Conservation (phyloP, 2,888 invertebrate species). For the Plebejus anna region DNA sequence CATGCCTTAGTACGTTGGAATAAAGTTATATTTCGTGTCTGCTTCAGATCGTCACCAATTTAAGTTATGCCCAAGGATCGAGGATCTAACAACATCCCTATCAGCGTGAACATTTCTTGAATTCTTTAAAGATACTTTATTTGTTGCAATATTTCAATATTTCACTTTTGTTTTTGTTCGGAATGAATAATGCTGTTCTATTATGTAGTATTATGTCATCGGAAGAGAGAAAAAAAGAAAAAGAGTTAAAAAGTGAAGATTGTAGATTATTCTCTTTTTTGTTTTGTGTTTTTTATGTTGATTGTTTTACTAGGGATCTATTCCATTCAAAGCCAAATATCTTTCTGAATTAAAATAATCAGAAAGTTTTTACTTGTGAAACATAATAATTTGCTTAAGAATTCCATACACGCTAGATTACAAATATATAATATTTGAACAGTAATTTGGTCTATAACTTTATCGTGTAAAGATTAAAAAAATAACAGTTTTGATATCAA, state of each 20-base stretch:
- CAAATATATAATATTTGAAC: too few species aligned
- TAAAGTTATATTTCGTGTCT: background rate
- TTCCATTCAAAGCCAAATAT: too few species aligned
- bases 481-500: background rate
- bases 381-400: too few species aligned
- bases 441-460: background rate
- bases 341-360: too few species aligned
- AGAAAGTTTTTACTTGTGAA: too few species aligned
- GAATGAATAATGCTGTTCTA: constrained; percentile 5
- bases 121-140: constrained; percentile 47
- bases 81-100: constrained; percentile 70
- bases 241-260: background rate
- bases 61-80: constrained; percentile 54
- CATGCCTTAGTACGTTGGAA: background rate
- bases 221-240: background rate
- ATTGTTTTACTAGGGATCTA: too few species aligned
- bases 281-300: background rate
- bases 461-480: background rate
- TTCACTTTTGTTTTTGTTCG: constrained; percentile 18
- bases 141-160: constrained; percentile 4
- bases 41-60: constrained; percentile 1
- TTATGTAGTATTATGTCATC: constrained; percentile 18
- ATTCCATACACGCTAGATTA: too few species aligned
- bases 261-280: background rate
- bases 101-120: constrained; percentile 65